Evolutionary conservation across 2,888 invertebrate genomes (phyloP), one percentile per base, ranked within the genome.

Genomic region (Drosophila melanosoma): DNA sequence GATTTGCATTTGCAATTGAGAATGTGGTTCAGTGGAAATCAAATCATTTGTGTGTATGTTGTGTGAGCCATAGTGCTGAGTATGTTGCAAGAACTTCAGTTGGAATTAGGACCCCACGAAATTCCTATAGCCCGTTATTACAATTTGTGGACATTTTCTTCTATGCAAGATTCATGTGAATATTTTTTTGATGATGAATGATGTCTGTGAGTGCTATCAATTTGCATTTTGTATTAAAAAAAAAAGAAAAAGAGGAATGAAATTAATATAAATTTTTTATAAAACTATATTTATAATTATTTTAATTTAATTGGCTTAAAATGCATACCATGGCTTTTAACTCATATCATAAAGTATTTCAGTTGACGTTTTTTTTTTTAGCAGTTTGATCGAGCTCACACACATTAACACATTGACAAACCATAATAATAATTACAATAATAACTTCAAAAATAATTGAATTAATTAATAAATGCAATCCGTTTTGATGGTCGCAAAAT

Each of bases 161-260:
- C 83, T 84, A 84, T 84, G 83, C 83, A 84, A 88, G 89, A 83
- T 78, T 81, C 87, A 83, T 83, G 70, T 80, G 71, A 70, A 68
- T 70, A 61, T 60, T 64, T 64, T 58, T 45, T 57, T 12, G n/a
- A 26, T 38, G 42, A 58, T 48, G 33, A 53, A 33, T 56, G 23
- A 51, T 66, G 79, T 77, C 66, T 77, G 78, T 79, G 81, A 77
- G 78, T 78, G 77, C 77, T 65, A 78, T 80, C 81, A 78, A 78
- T 80, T 80, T 79, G 76, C 74, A 76, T 75, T 61, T 78, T 48
- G 20, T 52, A 40, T 2, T 56, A 3, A 17, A 35, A 58, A 35
- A 35, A 53, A 23, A 23, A 23, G 2, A n/a, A n/a, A n/a, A n/a
- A 49, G 48, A 48, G 29, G 8, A 35, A 29, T 6, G 29, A 10